Base-by-base conservation (phyloP, 2,888 invertebrate species). In the Amphimallon solstitiale region DNA sequence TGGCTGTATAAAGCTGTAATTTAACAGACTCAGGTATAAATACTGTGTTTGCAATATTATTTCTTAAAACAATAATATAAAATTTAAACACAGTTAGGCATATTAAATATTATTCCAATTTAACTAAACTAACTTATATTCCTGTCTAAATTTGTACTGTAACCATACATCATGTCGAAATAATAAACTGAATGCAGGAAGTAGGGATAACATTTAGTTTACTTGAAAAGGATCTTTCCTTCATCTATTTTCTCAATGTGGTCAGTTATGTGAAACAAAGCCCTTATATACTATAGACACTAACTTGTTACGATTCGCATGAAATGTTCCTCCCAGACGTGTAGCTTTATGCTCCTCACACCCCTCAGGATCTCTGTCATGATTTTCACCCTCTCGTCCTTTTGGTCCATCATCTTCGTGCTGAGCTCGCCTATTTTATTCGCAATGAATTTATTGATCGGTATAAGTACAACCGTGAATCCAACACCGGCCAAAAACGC, bases 291-390 rank as follows among this genome's bases (percentile, higher is more conserved):
- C 17, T 29, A 43, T 14, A 15, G 29, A 45, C 60, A 67, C 85
- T 84, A 79, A 91, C 92, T 88, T 73, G 86, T 83, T 54, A 94
- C 89, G 79, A 86, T 87, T 34, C 86, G 81, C 48, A 90, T 87
- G 77, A 98, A 97, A 79, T 92, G 90, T 66, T 91, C 89, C 82
- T 98, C 98, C 97, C 97, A 98, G 12, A 94, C 92, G 79, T 96
- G 93, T 66, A 95, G 86, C 82, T 98, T 98, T 29, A 99, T 90
- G 6, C 93, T 91, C 72, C 92, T 89, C 63, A 98, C 95, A 14
- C 97, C 97, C 72, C 87, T 87, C 66, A 98, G 84, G 68, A 95
- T 85, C 84, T 98, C 98, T 52, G 92, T 90, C 78, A 96, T 92
- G 37, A 94, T 83, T 78, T 92, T 92, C 14, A 99, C 92, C 72